phyloP scores from a whole-genome alignment of 2,113 vertebrate species.

The Capreolus pygargus region DNA sequence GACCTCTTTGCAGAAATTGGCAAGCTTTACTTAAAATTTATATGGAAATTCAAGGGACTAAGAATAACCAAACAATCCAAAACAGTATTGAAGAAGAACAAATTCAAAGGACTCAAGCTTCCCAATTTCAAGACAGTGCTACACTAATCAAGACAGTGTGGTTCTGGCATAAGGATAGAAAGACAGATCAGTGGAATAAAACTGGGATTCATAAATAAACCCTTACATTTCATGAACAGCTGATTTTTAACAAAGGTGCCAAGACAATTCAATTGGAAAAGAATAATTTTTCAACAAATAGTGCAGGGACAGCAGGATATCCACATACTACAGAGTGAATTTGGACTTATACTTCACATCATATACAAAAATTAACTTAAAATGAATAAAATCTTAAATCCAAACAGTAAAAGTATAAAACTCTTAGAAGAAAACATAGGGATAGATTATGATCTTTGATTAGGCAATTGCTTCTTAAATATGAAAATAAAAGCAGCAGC shows the following conservation, averaged over 20 bases:
- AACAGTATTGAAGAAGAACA: background rate
- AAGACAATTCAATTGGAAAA: background rate
- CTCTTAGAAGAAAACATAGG: background rate
- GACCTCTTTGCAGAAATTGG: background rate
- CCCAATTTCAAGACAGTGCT: background rate
- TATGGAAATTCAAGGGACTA: background rate
- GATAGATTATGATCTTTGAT: background rate
- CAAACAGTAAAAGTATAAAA: background rate
- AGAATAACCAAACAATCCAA: background rate
- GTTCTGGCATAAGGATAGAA: background rate
- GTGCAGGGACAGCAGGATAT: background rate
- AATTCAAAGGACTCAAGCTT: background rate
- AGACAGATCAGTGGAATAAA: background rate
- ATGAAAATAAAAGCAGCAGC: background rate
- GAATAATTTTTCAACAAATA: background rate
- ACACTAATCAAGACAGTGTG: background rate
- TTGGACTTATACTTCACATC: background rate
- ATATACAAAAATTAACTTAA: background rate
- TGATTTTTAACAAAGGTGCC: background rate
- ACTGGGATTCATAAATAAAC: background rate
- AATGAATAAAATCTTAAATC: background rate
- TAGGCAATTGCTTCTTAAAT: background rate
- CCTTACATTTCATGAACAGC: background rate
- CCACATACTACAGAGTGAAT: background rate
- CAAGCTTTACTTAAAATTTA: background rate